phyloP scores from a whole-genome alignment of 2,113 vertebrate genomes.

The Gallinago paraguaiae region DNA sequence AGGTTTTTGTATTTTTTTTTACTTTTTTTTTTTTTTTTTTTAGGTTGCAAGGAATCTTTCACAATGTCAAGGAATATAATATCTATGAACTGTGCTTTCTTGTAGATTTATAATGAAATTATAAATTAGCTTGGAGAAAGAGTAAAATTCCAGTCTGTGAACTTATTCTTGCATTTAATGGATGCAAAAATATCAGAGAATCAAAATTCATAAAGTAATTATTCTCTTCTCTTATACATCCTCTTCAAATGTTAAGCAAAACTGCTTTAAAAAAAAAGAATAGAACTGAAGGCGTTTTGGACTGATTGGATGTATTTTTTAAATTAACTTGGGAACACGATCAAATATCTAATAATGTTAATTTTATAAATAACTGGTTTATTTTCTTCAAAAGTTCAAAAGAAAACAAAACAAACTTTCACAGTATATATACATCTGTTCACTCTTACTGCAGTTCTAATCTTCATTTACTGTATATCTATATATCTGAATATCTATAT shows the following conservation, averaged over 20 bases:
- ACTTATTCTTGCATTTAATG: not conserved
- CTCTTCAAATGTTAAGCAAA: not conserved
- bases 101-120: not conserved
- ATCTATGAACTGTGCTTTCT: not conserved
- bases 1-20: not conserved
- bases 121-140: not conserved
- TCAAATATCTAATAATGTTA: not conserved
- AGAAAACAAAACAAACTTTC: not conserved
- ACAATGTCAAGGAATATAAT: not conserved
- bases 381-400: not conserved
- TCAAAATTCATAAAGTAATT: not conserved
- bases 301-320: not conserved
- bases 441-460: not conserved
- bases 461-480: not conserved
- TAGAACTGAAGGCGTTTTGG: not conserved
- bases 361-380: not conserved
- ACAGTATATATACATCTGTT: not conserved
- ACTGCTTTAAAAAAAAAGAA: not conserved
- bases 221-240: not conserved
- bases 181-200: not conserved
- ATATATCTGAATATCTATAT: not conserved
- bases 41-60: not conserved
- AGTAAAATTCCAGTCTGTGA: not conserved
- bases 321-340: not conserved
- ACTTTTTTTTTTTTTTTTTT: not conserved